Evolutionary conservation across 2,888 invertebrate genomes (phyloP), one percentile per base, ranked within the genome.

Genomic region (Perithous albicinctus): DNA sequence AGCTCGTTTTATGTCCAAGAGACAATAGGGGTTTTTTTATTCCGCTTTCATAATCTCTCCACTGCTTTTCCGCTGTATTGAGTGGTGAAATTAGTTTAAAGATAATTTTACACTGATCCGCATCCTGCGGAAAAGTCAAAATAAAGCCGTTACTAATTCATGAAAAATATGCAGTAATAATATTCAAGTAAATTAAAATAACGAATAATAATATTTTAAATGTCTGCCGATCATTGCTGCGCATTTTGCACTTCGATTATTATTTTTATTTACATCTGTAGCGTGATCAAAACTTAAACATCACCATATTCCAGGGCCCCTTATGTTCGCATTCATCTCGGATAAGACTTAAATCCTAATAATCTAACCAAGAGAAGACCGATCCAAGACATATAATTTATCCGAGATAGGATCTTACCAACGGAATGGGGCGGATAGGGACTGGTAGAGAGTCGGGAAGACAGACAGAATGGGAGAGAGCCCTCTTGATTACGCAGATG

Each of bases 401-500:
- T 81, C 78, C 81, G 51, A 46, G 73, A 81, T 81, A 56, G 67
- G 77, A 78, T 81, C 69, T 69, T 46, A 35, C 54, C 35, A 67
- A 63, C 5, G 66, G 32, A 59, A 51, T 6, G 67, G 35, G 20
- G 74, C 23, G 51, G 43, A 74, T 67, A 38, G 63, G 38, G 35
- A 54, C 43, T 20, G 54, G 54, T 56, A 59, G 41, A 80, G 66
- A 46, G 64, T 32, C 29, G 76, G 83, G 59, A 74, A 51, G 83
- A 80, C 69, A 78, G 77, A 73, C 67, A 61, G 67, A 73, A 26
- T 66, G 23, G 59, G 64, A 59, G 64, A 59, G 70, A 64, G 64
- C 81, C 64, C 81, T 73, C 73, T 63, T 82, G 83, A 82, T 63
- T 84, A 85, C 48, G 82, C 63, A 29, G 79, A 54, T 82, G 84